Conservation (phyloP, 2,113 vertebrate species). For the Chunga burmeisteri region DNA sequence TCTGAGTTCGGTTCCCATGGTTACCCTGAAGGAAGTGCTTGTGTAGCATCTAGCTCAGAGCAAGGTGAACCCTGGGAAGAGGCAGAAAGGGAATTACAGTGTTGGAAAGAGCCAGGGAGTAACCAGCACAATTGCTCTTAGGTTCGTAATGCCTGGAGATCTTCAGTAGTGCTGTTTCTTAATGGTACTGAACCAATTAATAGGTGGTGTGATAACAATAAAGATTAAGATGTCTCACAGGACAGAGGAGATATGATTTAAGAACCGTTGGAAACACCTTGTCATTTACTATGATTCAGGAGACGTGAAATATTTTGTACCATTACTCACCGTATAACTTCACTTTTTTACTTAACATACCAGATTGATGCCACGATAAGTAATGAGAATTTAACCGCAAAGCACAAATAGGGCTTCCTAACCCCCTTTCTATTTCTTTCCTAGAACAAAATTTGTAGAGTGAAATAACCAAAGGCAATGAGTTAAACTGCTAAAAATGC, state of each 20-base stretch:
- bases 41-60: background rate
- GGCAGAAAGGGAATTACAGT: background rate
- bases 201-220: background rate
- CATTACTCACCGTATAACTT: background rate
- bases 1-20: background rate
- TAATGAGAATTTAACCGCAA: background rate
- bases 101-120: background rate
- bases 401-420: background rate
- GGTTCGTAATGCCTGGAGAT: background rate
- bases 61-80: background rate
- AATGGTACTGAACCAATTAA: background rate
- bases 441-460: background rate
- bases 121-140: background rate
- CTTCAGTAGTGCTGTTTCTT: background rate
- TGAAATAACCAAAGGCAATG: background rate
- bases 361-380: background rate
- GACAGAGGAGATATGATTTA: background rate
- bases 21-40: background rate
- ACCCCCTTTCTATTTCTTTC: background rate
- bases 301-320: background rate
- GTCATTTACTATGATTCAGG: background rate
- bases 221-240: background rate
- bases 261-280: background rate
- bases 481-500: background rate
- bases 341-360: background rate